Evolutionary conservation across 1,140 invertebrate genomes (phyloP), one percentile per base, ranked within the genome.

Genomic region (Acyrthosiphon pisum): DNA sequence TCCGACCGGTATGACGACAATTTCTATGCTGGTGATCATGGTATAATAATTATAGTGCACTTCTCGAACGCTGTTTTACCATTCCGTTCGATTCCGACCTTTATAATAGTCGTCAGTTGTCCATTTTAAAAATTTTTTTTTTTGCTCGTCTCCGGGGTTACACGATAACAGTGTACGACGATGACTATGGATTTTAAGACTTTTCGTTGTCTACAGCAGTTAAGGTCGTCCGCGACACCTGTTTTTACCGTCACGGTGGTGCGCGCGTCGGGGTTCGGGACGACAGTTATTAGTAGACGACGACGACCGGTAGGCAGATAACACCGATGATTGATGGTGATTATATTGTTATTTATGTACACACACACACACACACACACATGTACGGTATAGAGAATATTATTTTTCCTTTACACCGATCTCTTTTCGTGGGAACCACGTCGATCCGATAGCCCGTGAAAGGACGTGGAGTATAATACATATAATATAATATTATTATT

Each of bases 301-400:
- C 6, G 84, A 83, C 35, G 35, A 46, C 41, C 22, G 41, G 41
- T 46, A 48, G 86, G 14, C 46, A 88, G 86, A 88, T 88, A 48
- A 88, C 46, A 88, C 86, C 46, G 86, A 88, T 88, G 86, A 88
- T 88, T 88, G 86, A 88, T 88, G 86, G 46, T 50, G 86, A 88
- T 48, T 48, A 48, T 48, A 88, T 88, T 48, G 30, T 87, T 87
- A 87, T 87, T 87, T 87, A 88, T 50, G 22, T 35, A 35, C n/a
- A 22, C 11, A 48, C n/a, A 44, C 37, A 44, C 37, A 11, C 23
- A 44, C 30, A 18, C 11, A 20, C 30, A 11, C 26, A 30, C 26
- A 30, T 2, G 8, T 2, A 30, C 3, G 18, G 6, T 46, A 35
- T 35, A 88, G 26, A 20, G 30, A 88, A 48, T 48, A 88, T 88